Base-by-base conservation (phyloP, 2,888 invertebrate genomes). In the Nomada ruficornis region DNA sequence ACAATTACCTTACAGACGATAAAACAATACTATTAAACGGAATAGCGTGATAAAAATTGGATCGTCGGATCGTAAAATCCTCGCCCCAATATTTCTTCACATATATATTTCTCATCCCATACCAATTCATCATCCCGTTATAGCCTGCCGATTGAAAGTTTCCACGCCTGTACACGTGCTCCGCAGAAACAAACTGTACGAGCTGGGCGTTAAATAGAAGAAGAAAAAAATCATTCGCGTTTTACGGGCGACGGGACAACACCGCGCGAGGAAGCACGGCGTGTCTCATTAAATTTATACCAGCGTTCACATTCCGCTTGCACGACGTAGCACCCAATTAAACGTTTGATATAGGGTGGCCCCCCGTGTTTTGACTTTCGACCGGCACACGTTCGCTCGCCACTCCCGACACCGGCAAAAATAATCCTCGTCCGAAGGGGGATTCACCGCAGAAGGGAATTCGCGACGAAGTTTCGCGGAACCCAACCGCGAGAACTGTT, bases 281-380 rank as follows among this genome's bases (percentile, higher is more conserved):
- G 68, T 82, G 84, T 86, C 85, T 77, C 77, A 77, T 88, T 84
- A 81, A 85, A 90, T 90, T 89, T 86, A 88, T 82, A 77, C 62
- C 57, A 65, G 65, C 82, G 82, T 86, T 87, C 84, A 68, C 81
- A 82, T 79, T 82, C 85, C 81, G 77, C 62, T 47, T 78, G 23
- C 63, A 64, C 83, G 79, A 83, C 72, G 86, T 75, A 77, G 78
- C 84, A 75, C 57, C 85, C 88, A 89, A 89, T 90, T 90, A 88
- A 90, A 85, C 78, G 72, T 85, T 86, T 85, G 86, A 89, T 89
- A 85, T 85, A 82, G 76, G 70, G 63, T 74, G 75, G 65, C 18
- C 59, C 77, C 55, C 77, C 50, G 63, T 86, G 77, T 88, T 86
- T 86, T 86, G 83, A 86, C 83, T 85, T 84, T 84, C 67, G 60